Percentiles rank a stretch among this genome's conserved stretches.
phyloP scores from a whole-genome alignment of 2,113 vertebrate genomes.

The Empidonax alnorum region DNA sequence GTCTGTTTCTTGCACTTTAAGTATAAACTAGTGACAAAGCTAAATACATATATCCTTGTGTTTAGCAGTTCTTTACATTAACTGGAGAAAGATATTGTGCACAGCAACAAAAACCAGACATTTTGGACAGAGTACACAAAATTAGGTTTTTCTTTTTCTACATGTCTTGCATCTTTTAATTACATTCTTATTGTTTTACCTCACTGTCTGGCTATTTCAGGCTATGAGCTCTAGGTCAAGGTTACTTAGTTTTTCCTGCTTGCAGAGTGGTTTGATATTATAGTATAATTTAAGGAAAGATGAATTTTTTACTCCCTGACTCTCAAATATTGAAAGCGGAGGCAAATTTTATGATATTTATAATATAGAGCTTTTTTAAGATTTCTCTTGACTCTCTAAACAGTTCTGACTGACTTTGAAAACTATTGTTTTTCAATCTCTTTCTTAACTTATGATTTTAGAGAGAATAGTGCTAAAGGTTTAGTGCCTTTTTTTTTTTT shows the following conservation, averaged over 20 bases:
- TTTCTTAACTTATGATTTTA: neutral
- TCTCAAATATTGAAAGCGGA: neutral
- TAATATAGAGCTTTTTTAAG: neutral
- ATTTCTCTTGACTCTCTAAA: neutral
- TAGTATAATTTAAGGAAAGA: neutral
- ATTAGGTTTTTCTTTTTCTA: neutral
- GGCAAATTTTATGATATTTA: neutral
- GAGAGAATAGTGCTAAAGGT: neutral
- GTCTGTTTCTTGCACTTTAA: neutral
- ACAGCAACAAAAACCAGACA: neutral
- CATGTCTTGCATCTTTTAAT: neutral
- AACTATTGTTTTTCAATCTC: neutral
- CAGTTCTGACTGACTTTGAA: neutral
- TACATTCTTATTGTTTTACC: neutral
- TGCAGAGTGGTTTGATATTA: neutral
- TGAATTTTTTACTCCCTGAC: neutral
- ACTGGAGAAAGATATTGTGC: neutral
- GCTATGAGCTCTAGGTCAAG: neutral
- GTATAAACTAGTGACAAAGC: neutral
- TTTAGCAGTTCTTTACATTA: neutral
- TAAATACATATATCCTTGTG: neutral
- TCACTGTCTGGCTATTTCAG: neutral
- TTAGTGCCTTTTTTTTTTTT: neutral
- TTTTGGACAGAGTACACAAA: neutral
- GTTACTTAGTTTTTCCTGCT: neutral